These are phyloP conservation scores for Hypomecis punctinalis DNA, from an alignment of 2,888 invertebrate species.

Conservation along the genomic window DNA sequence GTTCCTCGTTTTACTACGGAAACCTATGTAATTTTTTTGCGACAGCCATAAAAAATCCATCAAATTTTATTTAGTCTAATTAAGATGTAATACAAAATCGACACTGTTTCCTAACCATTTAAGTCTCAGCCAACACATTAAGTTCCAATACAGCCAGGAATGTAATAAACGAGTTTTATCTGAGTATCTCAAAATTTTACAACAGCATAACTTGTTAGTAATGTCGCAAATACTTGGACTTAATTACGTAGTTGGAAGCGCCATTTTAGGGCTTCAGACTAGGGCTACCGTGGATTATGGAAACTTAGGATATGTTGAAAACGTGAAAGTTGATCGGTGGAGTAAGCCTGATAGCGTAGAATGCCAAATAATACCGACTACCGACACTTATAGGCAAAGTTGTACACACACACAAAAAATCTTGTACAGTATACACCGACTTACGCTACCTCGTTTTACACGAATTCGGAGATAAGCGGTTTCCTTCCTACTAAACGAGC, in stretches of 20 bases:
- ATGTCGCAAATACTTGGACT: slow-evolving; percentile 21
- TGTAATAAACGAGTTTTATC: slow-evolving; percentile 27
- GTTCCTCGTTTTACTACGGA: no score
- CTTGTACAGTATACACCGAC: no score
- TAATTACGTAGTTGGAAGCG: slow-evolving; percentile 41
- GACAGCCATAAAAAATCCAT: no score
- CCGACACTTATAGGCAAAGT: no score
- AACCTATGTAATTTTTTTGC: no score
- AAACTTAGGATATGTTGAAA: not conserved
- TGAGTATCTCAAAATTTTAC: slow-evolving; percentile 29
- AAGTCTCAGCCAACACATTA: slow-evolving; percentile 6
- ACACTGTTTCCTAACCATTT: slow-evolving; percentile 3
- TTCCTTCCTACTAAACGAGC: no score
- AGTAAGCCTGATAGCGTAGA: not conserved
- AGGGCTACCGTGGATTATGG: slow-evolving; percentile 24
- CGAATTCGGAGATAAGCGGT: no score
- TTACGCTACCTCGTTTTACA: no score
- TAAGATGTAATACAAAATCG: no score
- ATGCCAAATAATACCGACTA: no score
- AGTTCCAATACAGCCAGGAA: slow-evolving; percentile 19
- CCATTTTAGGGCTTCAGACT: slow-evolving; percentile 56
- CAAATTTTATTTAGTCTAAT: no score
- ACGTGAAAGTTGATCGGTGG: not conserved
- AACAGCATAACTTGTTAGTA: slow-evolving; percentile 26
- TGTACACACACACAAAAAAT: no score